Evolutionary conservation across 1,140 invertebrate genomes (phyloP).

Genomic region (Macrosteles quadrilineatus): DNA sequence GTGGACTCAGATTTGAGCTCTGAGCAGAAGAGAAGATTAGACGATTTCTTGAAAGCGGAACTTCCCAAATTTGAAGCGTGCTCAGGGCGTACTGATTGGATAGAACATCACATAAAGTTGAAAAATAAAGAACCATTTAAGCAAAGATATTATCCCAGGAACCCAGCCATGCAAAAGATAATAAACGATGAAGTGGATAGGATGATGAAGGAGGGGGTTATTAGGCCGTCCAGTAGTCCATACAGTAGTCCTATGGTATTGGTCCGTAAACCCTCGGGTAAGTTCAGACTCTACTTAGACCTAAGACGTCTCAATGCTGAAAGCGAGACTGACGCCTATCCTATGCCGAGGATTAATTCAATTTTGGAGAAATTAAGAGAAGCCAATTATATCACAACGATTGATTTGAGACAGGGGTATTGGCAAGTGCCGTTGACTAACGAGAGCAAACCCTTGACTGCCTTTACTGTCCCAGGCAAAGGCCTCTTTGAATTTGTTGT

Average conservation of each 20-base stretch:
- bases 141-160: no score
- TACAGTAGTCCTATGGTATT: constrained; percentile 50
- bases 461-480: constrained; percentile 39
- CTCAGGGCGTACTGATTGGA: no score
- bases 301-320: constrained; percentile 51
- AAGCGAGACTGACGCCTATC: constrained; percentile 45
- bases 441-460: constrained; percentile 27
- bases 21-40: no score
- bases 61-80: no score
- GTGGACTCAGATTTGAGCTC: no score
- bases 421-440: background rate
- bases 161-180: background rate
- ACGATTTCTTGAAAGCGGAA: no score
- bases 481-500: no score
- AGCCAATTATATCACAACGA: constrained; percentile 42
- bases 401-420: constrained; percentile 46
- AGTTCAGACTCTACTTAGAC: constrained; percentile 53
- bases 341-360: constrained; percentile 43
- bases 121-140: no score
- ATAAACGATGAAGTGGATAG: constrained; percentile 37
- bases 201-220: constrained; percentile 47
- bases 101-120: no score
- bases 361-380: constrained; percentile 45
- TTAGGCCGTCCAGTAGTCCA: constrained; percentile 49
- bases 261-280: constrained; percentile 50